A percentile compares a stretch with the other conserved stretches of the same genome.
phyloP scores from a whole-genome alignment of 2,113 vertebrate genomes.

The Poicephalus gulielmi region DNA sequence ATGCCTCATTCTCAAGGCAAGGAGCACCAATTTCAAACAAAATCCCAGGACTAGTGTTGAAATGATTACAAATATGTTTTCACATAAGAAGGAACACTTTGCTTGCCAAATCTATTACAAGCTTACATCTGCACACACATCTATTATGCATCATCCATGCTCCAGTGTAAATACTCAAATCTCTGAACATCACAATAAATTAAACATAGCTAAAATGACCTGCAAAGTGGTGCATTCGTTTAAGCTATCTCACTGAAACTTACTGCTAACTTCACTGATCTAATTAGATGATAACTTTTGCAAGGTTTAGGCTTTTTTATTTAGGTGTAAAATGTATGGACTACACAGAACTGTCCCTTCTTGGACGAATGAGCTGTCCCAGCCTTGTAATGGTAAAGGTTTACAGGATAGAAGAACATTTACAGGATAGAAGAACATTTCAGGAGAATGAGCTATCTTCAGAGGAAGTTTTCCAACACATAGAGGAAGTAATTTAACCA shows the following conservation, averaged over 20 bases:
- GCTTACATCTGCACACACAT: background rate
- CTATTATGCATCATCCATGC: background rate
- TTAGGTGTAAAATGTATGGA: background rate
- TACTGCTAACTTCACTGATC: background rate
- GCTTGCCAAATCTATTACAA: background rate
- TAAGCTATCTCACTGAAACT: background rate
- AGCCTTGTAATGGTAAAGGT: background rate
- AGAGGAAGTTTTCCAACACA: background rate
- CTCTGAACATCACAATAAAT: constrained; percentile 16
- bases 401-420: background rate
- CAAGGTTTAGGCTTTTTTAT: background rate
- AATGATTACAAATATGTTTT: constrained; percentile 7
- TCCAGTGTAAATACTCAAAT: constrained; percentile 22
- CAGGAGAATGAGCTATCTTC: background rate
- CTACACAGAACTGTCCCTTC: background rate
- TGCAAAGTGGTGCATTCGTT: background rate
- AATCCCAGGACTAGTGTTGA: background rate
- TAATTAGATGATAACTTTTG: background rate
- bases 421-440: background rate
- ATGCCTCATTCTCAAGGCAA: background rate
- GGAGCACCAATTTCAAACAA: background rate
- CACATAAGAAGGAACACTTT: background rate
- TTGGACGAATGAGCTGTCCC: background rate
- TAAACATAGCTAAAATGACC: background rate
- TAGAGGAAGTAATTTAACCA: background rate